Evolutionary conservation across 2,113 vertebrate genomes (phyloP), one percentile per base, ranked within the genome.

Genomic region (Silurus meridionalis): DNA sequence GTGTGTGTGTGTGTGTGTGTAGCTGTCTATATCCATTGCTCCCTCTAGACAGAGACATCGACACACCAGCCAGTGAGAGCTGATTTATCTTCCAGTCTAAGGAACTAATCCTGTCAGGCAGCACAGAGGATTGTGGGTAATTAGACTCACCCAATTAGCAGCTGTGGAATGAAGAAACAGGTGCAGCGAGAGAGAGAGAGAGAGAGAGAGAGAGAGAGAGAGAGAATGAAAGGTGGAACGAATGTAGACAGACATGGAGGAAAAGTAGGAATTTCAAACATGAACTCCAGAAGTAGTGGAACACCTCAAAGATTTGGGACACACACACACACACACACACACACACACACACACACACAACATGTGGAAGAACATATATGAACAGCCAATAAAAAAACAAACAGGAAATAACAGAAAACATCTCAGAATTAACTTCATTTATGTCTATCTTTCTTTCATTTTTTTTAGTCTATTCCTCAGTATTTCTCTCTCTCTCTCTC

Each of bases 41-140:
- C 66, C 69, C 60, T 60, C 37, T 46, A 80, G n/a, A 83, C 86
- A 78, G 9, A 57, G 61, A 83, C 25, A 87, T 75, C 78, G 11
- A 74, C 52, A 61, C 50, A 84, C 67, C 25, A 66, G 80, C 77
- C 10, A 74, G 48, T 25, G 50, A 53, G 72, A 53, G 9, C 57
- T 67, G 60, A 67, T 82, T 86, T 84, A 90, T 82, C 60, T 82
- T 53, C 63, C n/a, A 77, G 80, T 69, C 78, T 72, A 55, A n/a
- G 63, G 82, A 77, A 86, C 71, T 82, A 90, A 90, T 86, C 83
- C 87, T 71, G 85, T 90, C 84, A 90, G 83, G 64, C 67, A 80
- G n/a, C 78, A 85, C 84, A 55, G 82, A 86, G 85, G 89, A 77
- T 86, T 88, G 53, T 88, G 89, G 87, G 84, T 88, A 90, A 88